Percentiles rank a stretch among this genome's conserved stretches.
Evolutionary conservation across 2,113 vertebrate genomes (phyloP).

Genomic region (Talpa occidentalis): DNA sequence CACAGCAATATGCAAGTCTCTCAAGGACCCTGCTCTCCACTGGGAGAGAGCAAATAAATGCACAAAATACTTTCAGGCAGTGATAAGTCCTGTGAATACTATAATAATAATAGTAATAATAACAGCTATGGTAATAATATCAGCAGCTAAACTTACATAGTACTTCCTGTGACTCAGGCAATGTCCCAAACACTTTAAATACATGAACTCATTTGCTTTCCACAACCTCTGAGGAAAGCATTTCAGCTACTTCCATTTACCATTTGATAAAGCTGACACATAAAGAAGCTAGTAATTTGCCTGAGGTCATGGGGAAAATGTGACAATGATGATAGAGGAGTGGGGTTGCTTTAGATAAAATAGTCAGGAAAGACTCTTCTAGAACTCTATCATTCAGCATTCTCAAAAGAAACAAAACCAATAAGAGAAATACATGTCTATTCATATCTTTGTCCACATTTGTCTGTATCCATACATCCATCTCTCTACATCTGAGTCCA

Average conservation of each 20-base stretch:
- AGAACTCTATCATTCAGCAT: background rate
- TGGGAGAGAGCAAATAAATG: background rate
- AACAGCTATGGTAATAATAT: background rate
- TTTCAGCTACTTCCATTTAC: background rate
- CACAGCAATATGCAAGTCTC: background rate
- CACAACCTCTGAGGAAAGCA: background rate
- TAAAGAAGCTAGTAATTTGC: background rate
- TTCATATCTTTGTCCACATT: too few relatives aligned
- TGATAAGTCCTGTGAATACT: background rate
- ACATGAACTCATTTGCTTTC: background rate
- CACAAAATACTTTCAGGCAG: background rate
- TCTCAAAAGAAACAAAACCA: slow-evolving; percentile 18
- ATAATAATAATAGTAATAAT: background rate
- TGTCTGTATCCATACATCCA: too few relatives aligned
- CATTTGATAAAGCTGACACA: background rate
- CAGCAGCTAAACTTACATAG: background rate
- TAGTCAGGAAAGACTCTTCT: background rate
- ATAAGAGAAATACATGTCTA: background rate
- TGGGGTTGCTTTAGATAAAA: background rate
- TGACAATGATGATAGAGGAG: background rate
- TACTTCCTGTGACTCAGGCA: background rate
- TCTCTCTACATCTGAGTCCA: too few relatives aligned
- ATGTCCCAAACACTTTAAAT: background rate
- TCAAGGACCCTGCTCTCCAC: background rate
- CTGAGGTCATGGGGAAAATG: background rate